Percentiles rank a stretch among this genome's conserved stretches.
These are phyloP conservation scores for Nesidiocoris tenuis DNA, from an alignment of 2,888 invertebrate genomes.

Conservation along the genomic window DNA sequence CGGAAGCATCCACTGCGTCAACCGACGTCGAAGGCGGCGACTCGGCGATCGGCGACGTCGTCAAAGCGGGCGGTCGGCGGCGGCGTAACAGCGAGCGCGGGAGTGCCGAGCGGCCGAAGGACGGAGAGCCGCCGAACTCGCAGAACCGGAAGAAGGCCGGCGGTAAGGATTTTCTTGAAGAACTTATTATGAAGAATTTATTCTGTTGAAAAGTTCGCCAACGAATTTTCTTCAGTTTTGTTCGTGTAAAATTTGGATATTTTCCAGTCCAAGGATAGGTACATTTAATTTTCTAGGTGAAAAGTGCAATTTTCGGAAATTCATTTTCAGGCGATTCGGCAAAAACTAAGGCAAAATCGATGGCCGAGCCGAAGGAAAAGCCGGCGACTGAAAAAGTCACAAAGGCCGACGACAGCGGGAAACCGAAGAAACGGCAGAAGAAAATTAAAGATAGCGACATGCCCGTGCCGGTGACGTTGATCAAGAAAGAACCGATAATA, in stretches of 20 bases:
- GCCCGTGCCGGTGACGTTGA: constrained; percentile 17
- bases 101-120: not conserved
- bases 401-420: not conserved
- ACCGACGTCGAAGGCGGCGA: constrained; percentile 23
- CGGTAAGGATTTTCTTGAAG: not conserved
- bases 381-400: not conserved
- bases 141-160: not conserved
- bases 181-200: too few species aligned
- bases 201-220: too few species aligned
- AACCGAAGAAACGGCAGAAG: constrained; percentile 30
- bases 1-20: constrained; percentile 35
- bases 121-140: not conserved
- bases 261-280: not conserved
- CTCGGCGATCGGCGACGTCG: not conserved
- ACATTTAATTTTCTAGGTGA: not conserved
- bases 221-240: too few species aligned
- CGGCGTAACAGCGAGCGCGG: constrained; percentile 30
- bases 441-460: constrained; percentile 22
- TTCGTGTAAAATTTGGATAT: too few species aligned
- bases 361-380: not conserved
- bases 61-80: not conserved
- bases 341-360: not conserved
- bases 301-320: not conserved
- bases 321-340: constrained; percentile 6
- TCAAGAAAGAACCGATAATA: constrained; percentile 12